phyloP scores from a whole-genome alignment of 2,888 invertebrate species.

The Zygothrica quintamaculata region DNA sequence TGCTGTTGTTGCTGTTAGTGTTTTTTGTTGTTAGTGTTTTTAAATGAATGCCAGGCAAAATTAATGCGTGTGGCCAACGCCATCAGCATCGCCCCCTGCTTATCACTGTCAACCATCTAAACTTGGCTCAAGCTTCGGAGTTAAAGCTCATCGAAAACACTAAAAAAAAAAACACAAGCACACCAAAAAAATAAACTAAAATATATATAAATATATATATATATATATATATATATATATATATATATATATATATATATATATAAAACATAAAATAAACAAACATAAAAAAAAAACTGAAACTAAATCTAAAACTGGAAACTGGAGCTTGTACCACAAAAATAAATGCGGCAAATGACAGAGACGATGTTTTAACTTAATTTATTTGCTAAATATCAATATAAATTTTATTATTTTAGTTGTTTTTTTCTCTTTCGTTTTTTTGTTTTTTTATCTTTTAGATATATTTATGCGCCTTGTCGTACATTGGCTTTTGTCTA shows the following conservation, averaged over 20 bases:
- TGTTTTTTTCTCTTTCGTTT: conserved; percentile 12
- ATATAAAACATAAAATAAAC: too few relatives aligned
- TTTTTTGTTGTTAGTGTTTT: conserved; percentile 45
- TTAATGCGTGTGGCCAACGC: conserved; percentile 79
- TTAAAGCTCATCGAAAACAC: conserved; percentile 12
- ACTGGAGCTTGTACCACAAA: conserved; percentile 15
- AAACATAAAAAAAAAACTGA: conserved; percentile 7
- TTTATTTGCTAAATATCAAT: conserved; percentile 73
- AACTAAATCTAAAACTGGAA: conserved; percentile 34
- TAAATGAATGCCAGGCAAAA: conserved; percentile 75
- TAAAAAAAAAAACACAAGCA: not conserved
- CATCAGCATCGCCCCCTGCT: conserved; percentile 74
- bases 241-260: too few relatives aligned
- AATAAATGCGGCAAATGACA: conserved; percentile 38
- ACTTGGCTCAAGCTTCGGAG: conserved; percentile 17
- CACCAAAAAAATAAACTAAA: conserved; percentile 19
- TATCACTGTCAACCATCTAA: conserved; percentile 71
- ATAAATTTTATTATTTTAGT: conserved; percentile 63
- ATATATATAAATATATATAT: conserved; percentile 5
- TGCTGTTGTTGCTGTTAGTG: conserved; percentile 14
- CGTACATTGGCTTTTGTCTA: conserved; percentile 42
- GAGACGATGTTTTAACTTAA: conserved; percentile 61
- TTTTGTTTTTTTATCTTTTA: too few relatives aligned
- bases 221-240: too few relatives aligned
- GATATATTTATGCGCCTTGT: conserved; percentile 63